phyloP scores from a whole-genome alignment of 2,888 invertebrate genomes.

The Tanytarsus gracilentus region DNA sequence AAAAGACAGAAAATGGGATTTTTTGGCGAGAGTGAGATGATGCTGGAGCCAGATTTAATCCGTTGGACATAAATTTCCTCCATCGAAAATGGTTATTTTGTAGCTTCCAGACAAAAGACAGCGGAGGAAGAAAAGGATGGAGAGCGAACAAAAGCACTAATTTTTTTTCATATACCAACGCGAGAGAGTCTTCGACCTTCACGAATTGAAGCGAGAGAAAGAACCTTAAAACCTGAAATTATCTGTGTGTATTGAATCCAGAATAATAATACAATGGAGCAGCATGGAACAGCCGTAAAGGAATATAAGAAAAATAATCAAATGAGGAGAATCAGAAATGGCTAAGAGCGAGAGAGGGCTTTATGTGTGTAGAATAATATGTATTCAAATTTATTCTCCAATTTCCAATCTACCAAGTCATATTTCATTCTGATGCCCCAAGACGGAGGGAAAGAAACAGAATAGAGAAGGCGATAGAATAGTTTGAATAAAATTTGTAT shows the following conservation, averaged over 20 bases:
- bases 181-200: conserved; percentile 18
- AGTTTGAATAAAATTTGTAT: too few species aligned
- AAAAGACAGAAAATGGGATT: background rate
- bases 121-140: background rate
- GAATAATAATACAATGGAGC: background rate
- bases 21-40: background rate
- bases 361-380: conserved; percentile 1
- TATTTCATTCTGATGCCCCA: background rate
- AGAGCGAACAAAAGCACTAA: background rate
- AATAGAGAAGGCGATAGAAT: background rate
- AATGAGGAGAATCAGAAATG: background rate
- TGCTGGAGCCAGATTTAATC: conserved; percentile 13
- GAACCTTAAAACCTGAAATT: conserved; percentile 7
- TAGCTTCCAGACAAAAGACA: conserved; percentile 5
- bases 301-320: too few species aligned
- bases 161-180: background rate
- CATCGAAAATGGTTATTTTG: conserved; percentile 6
- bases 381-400: conserved; percentile 8
- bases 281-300: background rate
- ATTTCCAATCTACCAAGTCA: conserved; percentile 4
- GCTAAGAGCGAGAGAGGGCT: background rate
- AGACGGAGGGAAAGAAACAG: background rate
- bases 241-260: conserved; percentile 1
- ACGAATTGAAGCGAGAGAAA: background rate
- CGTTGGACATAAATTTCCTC: conserved; percentile 9